Evolutionary conservation across 1,140 invertebrate genomes (phyloP).

Genomic region (Monochamus saltuarius): DNA sequence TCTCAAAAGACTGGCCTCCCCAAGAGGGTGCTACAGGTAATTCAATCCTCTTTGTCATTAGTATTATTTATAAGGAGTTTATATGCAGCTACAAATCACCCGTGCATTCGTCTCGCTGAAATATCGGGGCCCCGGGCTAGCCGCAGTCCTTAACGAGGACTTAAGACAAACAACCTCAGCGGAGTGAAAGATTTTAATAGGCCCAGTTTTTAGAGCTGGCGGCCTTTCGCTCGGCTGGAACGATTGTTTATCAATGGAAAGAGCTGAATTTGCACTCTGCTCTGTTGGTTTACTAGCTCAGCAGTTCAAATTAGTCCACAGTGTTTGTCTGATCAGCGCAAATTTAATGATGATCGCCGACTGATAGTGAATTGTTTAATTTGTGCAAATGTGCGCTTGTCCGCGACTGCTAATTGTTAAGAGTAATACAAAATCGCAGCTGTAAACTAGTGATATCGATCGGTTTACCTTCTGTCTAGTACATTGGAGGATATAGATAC

Average conservation of each 20-base stretch:
- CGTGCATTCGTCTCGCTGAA: constrained; percentile 34
- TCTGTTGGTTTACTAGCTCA: constrained; percentile 23
- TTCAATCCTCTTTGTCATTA: constrained; percentile 20
- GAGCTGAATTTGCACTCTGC: constrained; percentile 36
- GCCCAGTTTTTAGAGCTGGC: constrained; percentile 44
- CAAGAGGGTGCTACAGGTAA: constrained; percentile 97
- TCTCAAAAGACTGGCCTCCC: constrained; percentile 97
- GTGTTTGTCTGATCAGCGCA: constrained; percentile 29
- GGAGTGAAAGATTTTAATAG: constrained; percentile 49
- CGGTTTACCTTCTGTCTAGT: too few relatives aligned
- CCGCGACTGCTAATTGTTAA: too few relatives aligned
- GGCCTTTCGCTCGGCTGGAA: constrained; percentile 32
- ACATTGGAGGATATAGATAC: too few relatives aligned
- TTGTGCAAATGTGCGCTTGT: constrained; percentile 12
- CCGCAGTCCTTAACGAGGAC: constrained; percentile 28
- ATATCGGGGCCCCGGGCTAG: constrained; percentile 33
- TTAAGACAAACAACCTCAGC: constrained; percentile 45
- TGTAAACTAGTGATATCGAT: too few relatives aligned
- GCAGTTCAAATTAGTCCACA: constrained; percentile 28
- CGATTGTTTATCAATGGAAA: constrained; percentile 43
- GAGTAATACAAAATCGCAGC: too few relatives aligned
- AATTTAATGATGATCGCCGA: constrained; percentile 17
- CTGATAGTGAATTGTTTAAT: constrained; percentile 21
- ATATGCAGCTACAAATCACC: constrained; percentile 32
- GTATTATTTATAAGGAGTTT: constrained; percentile 25